Conservation (phyloP, 2,797 vertebrate species). For the Lindbergichthys nudifrons region DNA sequence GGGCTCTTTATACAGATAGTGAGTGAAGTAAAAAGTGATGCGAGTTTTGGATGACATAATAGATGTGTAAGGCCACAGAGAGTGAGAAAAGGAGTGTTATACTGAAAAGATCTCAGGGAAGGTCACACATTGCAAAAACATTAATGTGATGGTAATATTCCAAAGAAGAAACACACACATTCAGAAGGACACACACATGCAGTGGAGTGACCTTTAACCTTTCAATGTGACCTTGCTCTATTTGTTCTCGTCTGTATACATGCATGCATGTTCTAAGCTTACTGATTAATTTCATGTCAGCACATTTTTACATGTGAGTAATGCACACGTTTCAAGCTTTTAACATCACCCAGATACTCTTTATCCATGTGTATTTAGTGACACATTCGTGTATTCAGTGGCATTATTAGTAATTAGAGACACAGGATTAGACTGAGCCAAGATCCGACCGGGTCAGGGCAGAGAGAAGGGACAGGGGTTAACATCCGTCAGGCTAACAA, state of each 20-base stretch:
- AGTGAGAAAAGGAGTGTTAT: constrained; percentile 18
- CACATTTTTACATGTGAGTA: background rate
- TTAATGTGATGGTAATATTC: constrained; percentile 1
- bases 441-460: background rate
- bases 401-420: constrained; percentile 52
- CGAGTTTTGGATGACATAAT: background rate
- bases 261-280: constrained; percentile 40
- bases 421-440: constrained; percentile 22
- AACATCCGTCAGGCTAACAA: constrained; percentile 30
- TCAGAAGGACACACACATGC: constrained; percentile 40
- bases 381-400: background rate
- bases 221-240: background rate
- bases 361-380: background rate
- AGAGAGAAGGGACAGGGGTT: constrained; percentile 33
- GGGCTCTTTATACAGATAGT: background rate
- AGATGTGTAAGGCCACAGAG: background rate
- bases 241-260: constrained; percentile 9
- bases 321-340: no score
- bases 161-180: constrained; percentile 23
- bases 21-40: no score
- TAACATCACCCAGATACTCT: background rate
- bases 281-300: background rate
- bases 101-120: constrained; percentile 17
- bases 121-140: constrained; percentile 29
- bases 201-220: constrained; percentile 30